phyloP scores from a whole-genome alignment of 2,113 vertebrate genomes.

The Monopterus albus region DNA sequence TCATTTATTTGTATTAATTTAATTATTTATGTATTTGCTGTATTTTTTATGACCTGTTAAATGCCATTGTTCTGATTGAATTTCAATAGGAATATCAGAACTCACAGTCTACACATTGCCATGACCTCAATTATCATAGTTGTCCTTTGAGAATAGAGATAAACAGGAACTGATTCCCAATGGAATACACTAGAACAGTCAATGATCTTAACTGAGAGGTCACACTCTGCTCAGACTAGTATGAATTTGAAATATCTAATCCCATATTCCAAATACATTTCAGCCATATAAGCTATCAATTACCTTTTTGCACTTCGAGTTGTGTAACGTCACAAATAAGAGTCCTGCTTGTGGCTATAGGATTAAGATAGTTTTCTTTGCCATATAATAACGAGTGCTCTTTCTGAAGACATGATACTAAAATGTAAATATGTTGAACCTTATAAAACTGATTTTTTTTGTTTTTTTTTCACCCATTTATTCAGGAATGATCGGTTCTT shows the following conservation, averaged over 20 bases:
- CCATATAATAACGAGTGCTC: background rate
- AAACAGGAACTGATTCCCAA: conserved; percentile 16
- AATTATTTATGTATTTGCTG: too few relatives aligned
- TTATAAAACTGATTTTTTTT: too few relatives aligned
- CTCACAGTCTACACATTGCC: conserved; percentile 19
- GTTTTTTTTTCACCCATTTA: too few relatives aligned
- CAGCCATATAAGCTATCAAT: background rate
- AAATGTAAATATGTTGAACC: too few relatives aligned
- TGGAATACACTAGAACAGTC: background rate
- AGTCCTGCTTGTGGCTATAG: background rate
- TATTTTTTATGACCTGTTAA: too few relatives aligned
- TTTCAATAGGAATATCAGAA: conserved; percentile 30
- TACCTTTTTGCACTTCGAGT: background rate
- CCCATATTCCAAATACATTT: background rate
- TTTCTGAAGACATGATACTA: background rate
- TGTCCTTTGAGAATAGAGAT: conserved; percentile 34
- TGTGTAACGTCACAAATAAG: background rate
- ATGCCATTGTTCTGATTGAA: conserved; percentile 18
- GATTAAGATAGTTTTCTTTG: background rate
- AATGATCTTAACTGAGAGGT: background rate
- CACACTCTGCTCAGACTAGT: background rate
- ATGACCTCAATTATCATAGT: conserved; percentile 5
- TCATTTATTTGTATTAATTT: too few relatives aligned
- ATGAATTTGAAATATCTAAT: background rate
- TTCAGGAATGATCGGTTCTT: background rate